phyloP scores from a whole-genome alignment of 2,797 vertebrate species.

The Ibycter americanus region DNA sequence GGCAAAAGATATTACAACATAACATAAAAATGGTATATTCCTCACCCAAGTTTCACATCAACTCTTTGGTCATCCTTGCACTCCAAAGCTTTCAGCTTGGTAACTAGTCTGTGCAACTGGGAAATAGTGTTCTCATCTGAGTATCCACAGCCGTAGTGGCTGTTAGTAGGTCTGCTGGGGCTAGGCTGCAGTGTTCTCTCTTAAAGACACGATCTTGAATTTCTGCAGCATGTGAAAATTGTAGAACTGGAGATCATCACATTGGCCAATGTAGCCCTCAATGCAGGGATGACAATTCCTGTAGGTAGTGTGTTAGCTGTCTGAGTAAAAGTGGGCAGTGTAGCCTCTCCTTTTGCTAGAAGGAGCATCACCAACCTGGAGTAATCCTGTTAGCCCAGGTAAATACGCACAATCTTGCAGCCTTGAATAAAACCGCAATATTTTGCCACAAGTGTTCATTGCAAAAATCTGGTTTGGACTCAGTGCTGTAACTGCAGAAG shows the following conservation, averaged over 20 bases:
- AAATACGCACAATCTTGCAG: background rate
- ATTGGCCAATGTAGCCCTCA: background rate
- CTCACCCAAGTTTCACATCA: background rate
- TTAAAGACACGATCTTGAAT: background rate
- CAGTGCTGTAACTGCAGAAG: background rate
- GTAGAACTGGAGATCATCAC: background rate
- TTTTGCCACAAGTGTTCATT: background rate
- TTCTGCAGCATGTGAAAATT: background rate
- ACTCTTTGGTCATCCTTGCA: background rate
- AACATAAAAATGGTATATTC: background rate
- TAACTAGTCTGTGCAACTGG: background rate
- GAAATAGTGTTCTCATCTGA: background rate
- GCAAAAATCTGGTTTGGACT: background rate
- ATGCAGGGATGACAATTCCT: background rate
- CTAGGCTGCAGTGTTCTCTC: background rate
- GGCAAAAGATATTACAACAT: background rate
- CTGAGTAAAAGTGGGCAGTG: background rate
- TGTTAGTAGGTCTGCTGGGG: background rate
- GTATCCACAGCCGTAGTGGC: rapidly evolving
- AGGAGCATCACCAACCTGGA: background rate
- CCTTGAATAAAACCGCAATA: background rate
- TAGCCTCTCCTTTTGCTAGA: background rate
- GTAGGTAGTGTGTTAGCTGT: background rate
- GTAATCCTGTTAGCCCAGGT: background rate
- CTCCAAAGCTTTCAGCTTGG: background rate